Base-by-base conservation (phyloP, 2,888 invertebrate genomes). In the Andrena camellia region DNA sequence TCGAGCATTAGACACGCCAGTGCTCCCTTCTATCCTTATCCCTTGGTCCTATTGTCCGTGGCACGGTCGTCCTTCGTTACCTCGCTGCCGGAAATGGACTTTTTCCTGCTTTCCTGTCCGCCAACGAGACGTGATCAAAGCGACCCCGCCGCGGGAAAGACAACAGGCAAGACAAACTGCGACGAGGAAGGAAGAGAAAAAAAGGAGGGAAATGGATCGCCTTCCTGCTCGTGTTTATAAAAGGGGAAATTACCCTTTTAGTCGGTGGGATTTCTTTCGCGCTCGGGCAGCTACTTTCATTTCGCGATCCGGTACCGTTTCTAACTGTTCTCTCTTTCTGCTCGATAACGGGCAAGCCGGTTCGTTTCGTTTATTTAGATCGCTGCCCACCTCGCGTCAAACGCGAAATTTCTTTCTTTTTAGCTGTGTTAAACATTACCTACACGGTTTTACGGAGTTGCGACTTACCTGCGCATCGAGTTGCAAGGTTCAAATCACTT, bases 51-150 rank as follows among this genome's bases (percentile, higher is more conserved):
- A 26, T 57, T 26, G 62, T 60, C 69, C 60, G 57, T 48, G 59
- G 17, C 42, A 57, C 26, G 50, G 57, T 66, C 71, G 67, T 67
- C 62, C 72, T 78, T 78, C 78, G 62, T 78, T 78, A 67, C 50
- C 62, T 60, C 48, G 13, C 23, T 57, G 20, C 66, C 78, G 78
- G 78, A 78, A 78, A 78, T 78, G 66, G 67, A 78, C 60, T 78
- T 78, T 78, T 78, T 72, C 72, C 78, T 67, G 59, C 66, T 62
- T 72, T 72, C 72, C 67, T 60, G 71, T 66, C 33, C 78, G 52
- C 35, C 78, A 62, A 60, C 63, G 62, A 64, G 64, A 70, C 70
- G 35, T 26, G 77, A 70, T 70, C 70, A 52, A 64, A 62, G 50
- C 62, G 26, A 31, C 52, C 72, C 35, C 52, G 29, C 50, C 57